Evolutionary conservation across 1,140 invertebrate genomes (phyloP).

Genomic region (Propsilocerus akamusi): DNA sequence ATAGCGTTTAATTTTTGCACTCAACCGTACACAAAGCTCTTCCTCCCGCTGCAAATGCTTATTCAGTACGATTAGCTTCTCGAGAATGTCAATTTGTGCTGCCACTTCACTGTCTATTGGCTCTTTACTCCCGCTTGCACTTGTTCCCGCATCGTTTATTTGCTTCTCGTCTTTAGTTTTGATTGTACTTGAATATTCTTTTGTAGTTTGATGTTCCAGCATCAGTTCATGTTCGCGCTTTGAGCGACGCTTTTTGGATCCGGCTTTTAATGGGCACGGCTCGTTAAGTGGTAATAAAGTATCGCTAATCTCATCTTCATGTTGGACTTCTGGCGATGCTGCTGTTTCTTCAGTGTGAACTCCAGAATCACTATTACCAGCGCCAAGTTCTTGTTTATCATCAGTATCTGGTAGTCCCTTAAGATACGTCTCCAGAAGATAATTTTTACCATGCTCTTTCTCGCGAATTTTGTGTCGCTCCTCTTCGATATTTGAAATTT

Average conservation of each 20-base stretch:
- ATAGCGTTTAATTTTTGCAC: slow-evolving; percentile 42
- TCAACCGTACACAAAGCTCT: slow-evolving; percentile 40
- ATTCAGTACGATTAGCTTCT: slow-evolving; percentile 50
- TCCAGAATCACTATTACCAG: slow-evolving; percentile 35
- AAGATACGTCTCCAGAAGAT: slow-evolving; percentile 61
- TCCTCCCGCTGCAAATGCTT: slow-evolving; percentile 49
- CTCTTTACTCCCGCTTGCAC: neutral
- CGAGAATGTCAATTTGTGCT: slow-evolving; percentile 41
- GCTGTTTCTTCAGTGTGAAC: slow-evolving; percentile 23
- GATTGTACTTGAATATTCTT: slow-evolving; percentile 13
- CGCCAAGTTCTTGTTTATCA: slow-evolving; percentile 13
- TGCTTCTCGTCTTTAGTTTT: slow-evolving; percentile 8
- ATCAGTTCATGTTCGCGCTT: slow-evolving; percentile 9
- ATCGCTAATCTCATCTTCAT: slow-evolving; percentile 1
- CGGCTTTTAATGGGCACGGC: slow-evolving; percentile 10
- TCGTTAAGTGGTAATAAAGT: neutral
- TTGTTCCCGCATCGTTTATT: neutral
- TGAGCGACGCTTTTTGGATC: slow-evolving; percentile 2
- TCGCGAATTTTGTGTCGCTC: slow-evolving; percentile 48
- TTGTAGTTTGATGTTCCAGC: slow-evolving; percentile 15
- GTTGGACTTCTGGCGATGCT: slow-evolving; percentile 11
- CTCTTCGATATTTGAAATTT: slow-evolving; percentile 57
- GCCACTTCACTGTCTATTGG: neutral
- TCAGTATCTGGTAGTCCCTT: slow-evolving; percentile 30
- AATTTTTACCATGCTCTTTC: slow-evolving; percentile 58